Evolutionary conservation across 1,140 invertebrate species (phyloP).

Genomic region (Solenopsis fugax): DNA sequence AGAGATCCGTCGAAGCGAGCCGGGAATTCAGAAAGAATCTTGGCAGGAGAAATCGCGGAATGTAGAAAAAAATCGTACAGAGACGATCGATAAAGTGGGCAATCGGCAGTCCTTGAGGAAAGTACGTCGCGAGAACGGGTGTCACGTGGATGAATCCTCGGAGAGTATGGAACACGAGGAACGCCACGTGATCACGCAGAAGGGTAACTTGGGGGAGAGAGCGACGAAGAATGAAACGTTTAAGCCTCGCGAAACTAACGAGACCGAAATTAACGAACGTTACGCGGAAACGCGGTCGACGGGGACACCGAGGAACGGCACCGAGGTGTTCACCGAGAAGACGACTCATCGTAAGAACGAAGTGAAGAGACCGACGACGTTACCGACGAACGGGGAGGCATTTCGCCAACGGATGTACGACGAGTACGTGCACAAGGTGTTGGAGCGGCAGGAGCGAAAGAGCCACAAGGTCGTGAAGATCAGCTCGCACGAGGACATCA

Average conservation of each 20-base stretch:
- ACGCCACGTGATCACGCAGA: slow-evolving; percentile 55
- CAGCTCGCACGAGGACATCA: slow-evolving; percentile 81
- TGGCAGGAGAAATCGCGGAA: slow-evolving; percentile 73
- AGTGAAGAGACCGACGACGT: slow-evolving; percentile 80
- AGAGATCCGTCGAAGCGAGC: slow-evolving; percentile 26
- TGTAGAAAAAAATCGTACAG: slow-evolving; percentile 51
- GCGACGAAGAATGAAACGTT: slow-evolving; percentile 3
- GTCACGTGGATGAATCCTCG: slow-evolving; percentile 53
- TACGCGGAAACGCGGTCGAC: background rate
- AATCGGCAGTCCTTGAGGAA: slow-evolving; percentile 61
- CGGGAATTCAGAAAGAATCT: slow-evolving; percentile 51
- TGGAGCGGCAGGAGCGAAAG: slow-evolving; percentile 92
- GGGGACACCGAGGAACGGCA: background rate
- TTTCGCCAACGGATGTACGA: slow-evolving; percentile 93
- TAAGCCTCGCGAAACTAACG: background rate
- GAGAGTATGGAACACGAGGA: slow-evolving; percentile 72
- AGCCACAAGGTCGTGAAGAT: slow-evolving; percentile 93
- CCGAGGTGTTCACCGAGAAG: background rate
- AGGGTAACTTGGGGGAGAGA: background rate
- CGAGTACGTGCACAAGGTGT: slow-evolving; percentile 93
- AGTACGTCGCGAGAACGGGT: slow-evolving; percentile 49
- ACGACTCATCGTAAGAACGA: slow-evolving; percentile 41
- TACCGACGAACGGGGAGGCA: slow-evolving; percentile 88
- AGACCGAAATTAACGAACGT: background rate
- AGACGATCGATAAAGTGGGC: slow-evolving; percentile 70